Evolutionary conservation across 1,140 invertebrate species (phyloP).

Genomic region (Drosophila bocki): DNA sequence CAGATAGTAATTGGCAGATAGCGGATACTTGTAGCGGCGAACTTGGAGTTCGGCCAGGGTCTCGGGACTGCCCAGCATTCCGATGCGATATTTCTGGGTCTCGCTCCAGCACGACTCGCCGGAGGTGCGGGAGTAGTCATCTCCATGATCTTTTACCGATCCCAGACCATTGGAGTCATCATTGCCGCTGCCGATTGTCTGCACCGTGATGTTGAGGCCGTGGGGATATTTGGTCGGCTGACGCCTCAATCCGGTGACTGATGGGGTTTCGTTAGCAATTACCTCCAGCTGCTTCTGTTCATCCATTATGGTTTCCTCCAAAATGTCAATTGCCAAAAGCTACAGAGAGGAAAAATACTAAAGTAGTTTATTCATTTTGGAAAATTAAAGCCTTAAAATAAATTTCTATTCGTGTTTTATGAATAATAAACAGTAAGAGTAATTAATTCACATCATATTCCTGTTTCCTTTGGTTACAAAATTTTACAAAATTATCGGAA

Average conservation of each 20-base stretch:
- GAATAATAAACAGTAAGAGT: no score
- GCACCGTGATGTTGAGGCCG: constrained; percentile 75
- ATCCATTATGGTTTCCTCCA: constrained; percentile 55
- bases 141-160: constrained; percentile 26
- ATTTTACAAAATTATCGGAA: no score
- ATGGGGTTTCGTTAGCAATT: constrained; percentile 51
- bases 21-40: constrained; percentile 78
- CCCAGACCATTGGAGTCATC: constrained; percentile 24
- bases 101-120: constrained; percentile 66
- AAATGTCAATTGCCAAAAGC: constrained; percentile 67
- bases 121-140: constrained; percentile 66
- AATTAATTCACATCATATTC: no score
- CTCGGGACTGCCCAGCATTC: constrained; percentile 71
- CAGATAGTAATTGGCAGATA: constrained; percentile 79
- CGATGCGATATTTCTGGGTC: constrained; percentile 74
- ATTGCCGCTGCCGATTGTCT: constrained; percentile 55
- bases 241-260: constrained; percentile 55
- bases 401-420: no score
- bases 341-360: background rate
- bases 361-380: no score
- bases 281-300: constrained; percentile 60
- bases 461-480: no score
- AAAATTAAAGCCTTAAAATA: background rate
- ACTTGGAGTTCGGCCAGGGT: constrained; percentile 78
- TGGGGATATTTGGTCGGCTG: constrained; percentile 82